These are phyloP conservation scores for Atta colombica DNA, from an alignment of 1,140 invertebrate genomes.

Conservation along the genomic window DNA sequence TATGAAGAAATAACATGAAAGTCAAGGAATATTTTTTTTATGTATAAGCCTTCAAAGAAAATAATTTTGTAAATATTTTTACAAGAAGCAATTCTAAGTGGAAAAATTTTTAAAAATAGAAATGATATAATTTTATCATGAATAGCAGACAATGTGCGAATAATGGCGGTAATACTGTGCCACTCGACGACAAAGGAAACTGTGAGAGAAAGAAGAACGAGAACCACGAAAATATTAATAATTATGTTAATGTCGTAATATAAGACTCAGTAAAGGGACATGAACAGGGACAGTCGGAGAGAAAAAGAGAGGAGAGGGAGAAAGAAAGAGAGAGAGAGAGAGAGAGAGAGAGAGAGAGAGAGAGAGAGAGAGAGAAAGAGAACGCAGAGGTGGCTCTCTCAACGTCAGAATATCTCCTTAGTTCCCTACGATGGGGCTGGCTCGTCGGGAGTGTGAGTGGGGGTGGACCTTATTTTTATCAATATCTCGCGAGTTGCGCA, in stretches of 20 bases:
- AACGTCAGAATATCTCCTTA: slow-evolving; percentile 85
- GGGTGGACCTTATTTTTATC: slow-evolving; percentile 86
- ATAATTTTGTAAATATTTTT: slow-evolving; percentile 1
- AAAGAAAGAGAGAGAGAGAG: slow-evolving; percentile 5
- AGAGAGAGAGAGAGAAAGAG: slow-evolving; percentile 48
- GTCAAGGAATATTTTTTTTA: neutral
- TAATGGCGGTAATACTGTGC: slow-evolving; percentile 21
- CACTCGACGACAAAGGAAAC: slow-evolving; percentile 15
- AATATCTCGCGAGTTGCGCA: slow-evolving; percentile 85
- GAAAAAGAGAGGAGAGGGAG: slow-evolving; percentile 40
- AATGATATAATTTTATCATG: slow-evolving; percentile 30
- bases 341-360: slow-evolving; percentile 3
- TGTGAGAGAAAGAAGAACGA: slow-evolving; percentile 31
- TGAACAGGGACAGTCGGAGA: slow-evolving; percentile 25
- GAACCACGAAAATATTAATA: slow-evolving; percentile 80
- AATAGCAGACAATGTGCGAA: slow-evolving; percentile 33
- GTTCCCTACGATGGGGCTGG: slow-evolving; percentile 81
- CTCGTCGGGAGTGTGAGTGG: slow-evolving; percentile 77
- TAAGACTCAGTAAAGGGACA: slow-evolving; percentile 69
- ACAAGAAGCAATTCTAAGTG: slow-evolving; percentile 2
- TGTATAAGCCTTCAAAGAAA: neutral
- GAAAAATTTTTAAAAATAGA: slow-evolving; percentile 17
- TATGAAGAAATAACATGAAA: neutral
- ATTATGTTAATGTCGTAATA: slow-evolving; percentile 84
- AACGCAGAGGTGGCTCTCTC: slow-evolving; percentile 80